Evolutionary conservation across 2,113 vertebrate species (phyloP).

Genomic region (Hirundichthys speculiger): DNA sequence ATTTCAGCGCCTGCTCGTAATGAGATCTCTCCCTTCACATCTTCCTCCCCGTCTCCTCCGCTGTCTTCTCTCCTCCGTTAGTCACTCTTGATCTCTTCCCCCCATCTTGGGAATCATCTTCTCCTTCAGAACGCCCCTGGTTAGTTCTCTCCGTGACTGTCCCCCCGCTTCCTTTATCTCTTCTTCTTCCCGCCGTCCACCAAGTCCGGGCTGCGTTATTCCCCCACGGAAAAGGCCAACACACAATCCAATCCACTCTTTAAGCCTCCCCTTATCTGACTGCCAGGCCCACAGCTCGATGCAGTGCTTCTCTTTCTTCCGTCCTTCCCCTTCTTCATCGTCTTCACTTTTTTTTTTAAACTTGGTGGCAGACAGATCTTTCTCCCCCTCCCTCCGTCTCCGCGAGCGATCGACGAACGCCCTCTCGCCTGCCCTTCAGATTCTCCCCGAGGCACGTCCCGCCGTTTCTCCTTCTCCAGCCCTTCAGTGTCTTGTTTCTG

Average conservation of each 20-base stretch:
- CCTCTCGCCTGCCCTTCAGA: slow-evolving; percentile 61
- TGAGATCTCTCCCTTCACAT: slow-evolving; percentile 46
- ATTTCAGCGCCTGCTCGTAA: slow-evolving; percentile 64
- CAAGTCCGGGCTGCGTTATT: slow-evolving; percentile 49
- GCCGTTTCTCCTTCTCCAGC: slow-evolving; percentile 34
- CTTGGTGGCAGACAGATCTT: slow-evolving; percentile 45
- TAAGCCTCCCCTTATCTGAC: slow-evolving; percentile 73
- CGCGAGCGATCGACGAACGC: slow-evolving; percentile 34
- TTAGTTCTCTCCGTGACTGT: slow-evolving; percentile 45
- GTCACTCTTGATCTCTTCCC: slow-evolving; percentile 40
- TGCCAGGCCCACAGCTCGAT: slow-evolving; percentile 65
- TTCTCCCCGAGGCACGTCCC: slow-evolving; percentile 6
- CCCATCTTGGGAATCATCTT: slow-evolving; percentile 53
- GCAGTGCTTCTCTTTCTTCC: slow-evolving; percentile 39
- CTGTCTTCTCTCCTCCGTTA: slow-evolving; percentile 23
- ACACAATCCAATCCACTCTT: slow-evolving; percentile 69
- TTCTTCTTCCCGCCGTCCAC: slow-evolving; percentile 46
- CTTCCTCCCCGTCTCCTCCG: slow-evolving; percentile 15
- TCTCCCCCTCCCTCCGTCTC: slow-evolving; percentile 23
- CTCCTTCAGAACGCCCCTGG: slow-evolving; percentile 13
- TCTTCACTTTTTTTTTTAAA: slow-evolving; percentile 38
- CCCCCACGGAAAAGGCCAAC: slow-evolving; percentile 49
- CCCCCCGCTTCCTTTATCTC: slow-evolving; percentile 55
- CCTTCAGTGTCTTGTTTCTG: slow-evolving; percentile 48
- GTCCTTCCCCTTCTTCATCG: slow-evolving; percentile 27